Evolutionary conservation across 2,888 invertebrate species (phyloP).

Genomic region (Metacarcinus magister): DNA sequence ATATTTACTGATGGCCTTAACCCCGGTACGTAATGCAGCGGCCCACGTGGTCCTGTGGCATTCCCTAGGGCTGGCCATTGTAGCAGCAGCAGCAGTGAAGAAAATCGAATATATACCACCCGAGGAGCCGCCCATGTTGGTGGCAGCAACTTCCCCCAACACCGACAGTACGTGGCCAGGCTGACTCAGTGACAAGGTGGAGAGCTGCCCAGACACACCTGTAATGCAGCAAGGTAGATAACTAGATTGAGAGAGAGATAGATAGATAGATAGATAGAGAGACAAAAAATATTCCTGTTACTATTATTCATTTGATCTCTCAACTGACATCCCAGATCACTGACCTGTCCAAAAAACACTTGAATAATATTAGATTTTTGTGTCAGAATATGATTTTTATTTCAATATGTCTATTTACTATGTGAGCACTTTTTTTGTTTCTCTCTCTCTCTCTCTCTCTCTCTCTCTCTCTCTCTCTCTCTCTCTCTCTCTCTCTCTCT

Average conservation of each 20-base stretch:
- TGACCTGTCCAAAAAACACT: background rate
- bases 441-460: constrained; percentile 53
- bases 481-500: constrained; percentile 6
- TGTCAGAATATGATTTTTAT: background rate
- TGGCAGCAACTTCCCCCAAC: constrained; percentile 87
- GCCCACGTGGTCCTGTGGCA: constrained; percentile 85
- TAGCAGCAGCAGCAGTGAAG: constrained; percentile 88
- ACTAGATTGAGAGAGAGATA: background rate
- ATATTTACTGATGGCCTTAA: constrained; percentile 88
- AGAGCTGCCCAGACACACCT: constrained; percentile 59
- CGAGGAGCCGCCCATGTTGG: constrained; percentile 91
- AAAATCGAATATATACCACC: constrained; percentile 92
- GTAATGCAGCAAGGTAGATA: constrained; percentile 33
- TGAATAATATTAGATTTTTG: background rate
- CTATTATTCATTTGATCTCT: constrained; percentile 4
- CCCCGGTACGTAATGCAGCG: constrained; percentile 86
- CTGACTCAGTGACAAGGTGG: constrained; percentile 82
- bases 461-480: constrained; percentile 7
- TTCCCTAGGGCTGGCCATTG: background rate
- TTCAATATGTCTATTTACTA: background rate
- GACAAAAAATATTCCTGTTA: constrained; percentile 85
- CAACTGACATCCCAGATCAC: background rate
- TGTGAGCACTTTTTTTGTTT: background rate
- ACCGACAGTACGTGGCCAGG: constrained; percentile 83
- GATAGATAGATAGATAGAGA: background rate